phyloP scores from a whole-genome alignment of 2,113 vertebrate genomes.

The Menidia beryllina region DNA sequence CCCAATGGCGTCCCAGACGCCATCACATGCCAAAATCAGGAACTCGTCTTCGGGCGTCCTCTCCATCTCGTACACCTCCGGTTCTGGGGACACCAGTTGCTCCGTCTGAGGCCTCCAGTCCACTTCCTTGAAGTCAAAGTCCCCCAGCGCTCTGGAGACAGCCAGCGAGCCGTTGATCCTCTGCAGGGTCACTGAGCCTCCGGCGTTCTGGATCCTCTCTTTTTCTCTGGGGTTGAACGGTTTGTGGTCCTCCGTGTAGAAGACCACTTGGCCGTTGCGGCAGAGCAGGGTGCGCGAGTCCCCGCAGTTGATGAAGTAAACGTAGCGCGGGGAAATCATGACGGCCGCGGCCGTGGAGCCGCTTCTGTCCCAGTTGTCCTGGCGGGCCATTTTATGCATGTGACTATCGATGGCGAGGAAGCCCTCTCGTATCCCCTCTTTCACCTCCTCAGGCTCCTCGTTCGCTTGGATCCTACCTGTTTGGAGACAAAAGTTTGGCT shows the following conservation, averaged over 20 bases:
- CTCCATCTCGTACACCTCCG: constrained; percentile 83
- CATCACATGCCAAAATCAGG: constrained; percentile 86
- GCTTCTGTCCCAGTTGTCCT: constrained; percentile 80
- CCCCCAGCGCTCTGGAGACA: constrained; percentile 85
- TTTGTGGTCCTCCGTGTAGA: constrained; percentile 88
- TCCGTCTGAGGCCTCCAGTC: constrained; percentile 82
- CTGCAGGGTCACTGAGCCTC: constrained; percentile 83
- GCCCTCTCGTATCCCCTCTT: constrained; percentile 76
- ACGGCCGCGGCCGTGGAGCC: constrained; percentile 82
- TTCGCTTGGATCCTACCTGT: constrained; percentile 71
- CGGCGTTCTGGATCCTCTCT: constrained; percentile 85
- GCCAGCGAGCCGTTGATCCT: constrained; percentile 86
- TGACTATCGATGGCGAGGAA: constrained; percentile 83
- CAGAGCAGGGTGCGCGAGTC: constrained; percentile 86
- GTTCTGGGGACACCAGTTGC: constrained; percentile 87
- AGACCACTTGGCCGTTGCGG: constrained; percentile 75
- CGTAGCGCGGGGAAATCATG: constrained; percentile 78
- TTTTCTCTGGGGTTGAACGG: constrained; percentile 84
- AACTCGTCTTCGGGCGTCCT: constrained; percentile 83
- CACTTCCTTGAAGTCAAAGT: constrained; percentile 86
- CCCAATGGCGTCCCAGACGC: constrained; percentile 85
- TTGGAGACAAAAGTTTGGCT: not conserved
- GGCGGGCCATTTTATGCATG: constrained; percentile 79
- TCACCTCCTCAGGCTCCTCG: constrained; percentile 77
- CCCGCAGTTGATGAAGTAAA: constrained; percentile 87